phyloP scores from a whole-genome alignment of 2,113 vertebrate genomes.

The Gambusia holbrooki region DNA sequence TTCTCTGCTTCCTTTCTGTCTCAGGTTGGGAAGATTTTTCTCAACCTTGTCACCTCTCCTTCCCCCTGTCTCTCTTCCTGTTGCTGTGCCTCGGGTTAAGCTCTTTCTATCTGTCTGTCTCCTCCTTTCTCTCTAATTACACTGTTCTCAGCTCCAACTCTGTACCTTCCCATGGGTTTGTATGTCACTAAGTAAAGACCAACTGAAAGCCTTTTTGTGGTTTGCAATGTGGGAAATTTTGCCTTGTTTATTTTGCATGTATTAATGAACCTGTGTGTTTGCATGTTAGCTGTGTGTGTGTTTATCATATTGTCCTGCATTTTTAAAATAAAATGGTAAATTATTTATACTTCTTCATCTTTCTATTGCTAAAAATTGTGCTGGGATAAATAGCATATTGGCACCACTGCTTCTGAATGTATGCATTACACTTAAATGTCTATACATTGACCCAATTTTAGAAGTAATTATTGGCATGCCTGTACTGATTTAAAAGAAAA shows the following conservation, averaged over 20 bases:
- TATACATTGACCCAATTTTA: background rate
- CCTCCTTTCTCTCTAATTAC: constrained; percentile 54
- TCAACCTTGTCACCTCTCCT: constrained; percentile 60
- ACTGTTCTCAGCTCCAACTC: constrained; percentile 44
- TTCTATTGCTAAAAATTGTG: background rate
- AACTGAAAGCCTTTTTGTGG: constrained; percentile 38
- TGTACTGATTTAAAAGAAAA: too few species aligned
- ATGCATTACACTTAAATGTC: background rate
- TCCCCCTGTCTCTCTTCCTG: constrained; percentile 30
- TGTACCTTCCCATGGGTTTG: constrained; percentile 60
- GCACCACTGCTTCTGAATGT: background rate
- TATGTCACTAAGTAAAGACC: constrained; percentile 54
- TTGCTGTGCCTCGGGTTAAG: constrained; percentile 34
- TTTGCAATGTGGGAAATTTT: constrained; percentile 31
- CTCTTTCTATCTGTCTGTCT: constrained; percentile 12
- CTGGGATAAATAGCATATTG: background rate
- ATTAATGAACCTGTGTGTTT: background rate
- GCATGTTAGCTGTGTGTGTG: background rate
- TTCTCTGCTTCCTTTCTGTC: constrained; percentile 47
- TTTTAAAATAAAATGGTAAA: background rate
- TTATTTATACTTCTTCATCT: too few species aligned
- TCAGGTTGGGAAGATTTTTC: constrained; percentile 53
- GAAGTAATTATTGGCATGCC: background rate
- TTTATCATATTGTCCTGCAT: constrained; percentile 7
- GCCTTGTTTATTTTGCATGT: background rate